Evolutionary conservation across 2,113 vertebrate genomes (phyloP), one percentile per base, ranked within the genome.

Genomic region (Ictidomys tridecemlineatus): DNA sequence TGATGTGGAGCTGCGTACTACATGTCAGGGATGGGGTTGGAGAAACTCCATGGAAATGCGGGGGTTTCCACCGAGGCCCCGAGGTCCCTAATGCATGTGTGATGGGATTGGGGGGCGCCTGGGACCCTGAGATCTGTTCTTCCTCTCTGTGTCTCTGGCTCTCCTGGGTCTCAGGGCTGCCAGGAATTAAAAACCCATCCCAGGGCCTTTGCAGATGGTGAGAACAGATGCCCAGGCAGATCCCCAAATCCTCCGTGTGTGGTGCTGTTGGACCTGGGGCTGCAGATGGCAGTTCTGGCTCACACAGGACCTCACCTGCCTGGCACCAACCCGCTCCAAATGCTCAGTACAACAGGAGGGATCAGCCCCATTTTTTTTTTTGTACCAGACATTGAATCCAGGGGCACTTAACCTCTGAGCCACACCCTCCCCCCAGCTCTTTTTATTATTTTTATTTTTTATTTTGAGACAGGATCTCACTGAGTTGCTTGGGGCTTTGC

Each of bases 131-230:
- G 51, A 1, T 42, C 94, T 78, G 53, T 32, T 58, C 18, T 1
- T 10, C 6, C 76, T n/a, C 51, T 76, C 45, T 8, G 48, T 0
- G 8, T 26, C 8, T 76, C 86, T 87, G 30, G 6, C 28, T 84
- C 76, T 56, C 48, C n/a, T 48, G 56, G 70, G 74, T 22, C 89
- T 56, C 53, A 74, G 45, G 37, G 48, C n/a, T 97, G 87, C 87
- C 76, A 32, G 88, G 76, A 95, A 70, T 63, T 30, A 51, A 56
- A 70, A 90, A 37, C 20, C 63, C 22, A 67, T 58, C 24, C 58
- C 18, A 16, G 30, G 79, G 65, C 10, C 45, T 58, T 94, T 24
- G 56, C 39, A 39, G 39, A 58, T 34, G 7, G 13, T 0, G 5
- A 51, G 76, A 80, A 89, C 67, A 94, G 17, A 73, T 4, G 58